A percentile compares a stretch with the other conserved stretches of the same genome.
phyloP scores from a whole-genome alignment of 2,888 invertebrate species.

The Tinea semifulvella region DNA sequence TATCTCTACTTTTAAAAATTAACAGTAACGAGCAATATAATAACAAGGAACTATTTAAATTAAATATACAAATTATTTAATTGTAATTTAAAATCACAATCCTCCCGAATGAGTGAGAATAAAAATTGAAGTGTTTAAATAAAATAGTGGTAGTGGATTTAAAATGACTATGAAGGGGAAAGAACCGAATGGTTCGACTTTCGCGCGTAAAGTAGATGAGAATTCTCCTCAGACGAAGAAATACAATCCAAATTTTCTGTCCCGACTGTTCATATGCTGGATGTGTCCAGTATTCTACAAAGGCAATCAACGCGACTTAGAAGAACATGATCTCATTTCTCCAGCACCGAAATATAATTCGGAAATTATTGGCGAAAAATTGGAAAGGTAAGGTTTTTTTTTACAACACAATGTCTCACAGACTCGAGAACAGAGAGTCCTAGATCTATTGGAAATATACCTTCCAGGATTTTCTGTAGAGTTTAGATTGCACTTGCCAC shows the following conservation, averaged over 20 bases:
- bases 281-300: conserved; percentile 55
- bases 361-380: conserved; percentile 62
- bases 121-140: no score
- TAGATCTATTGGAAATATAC: no score
- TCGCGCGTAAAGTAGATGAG: not conserved
- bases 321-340: conserved; percentile 72
- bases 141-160: not conserved
- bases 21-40: no score
- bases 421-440: no score
- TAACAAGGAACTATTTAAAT: no score
- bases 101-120: no score
- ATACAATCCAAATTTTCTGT: conserved; percentile 11
- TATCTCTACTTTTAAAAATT: no score
- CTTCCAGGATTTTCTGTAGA: no score
- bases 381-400: conserved; percentile 69
- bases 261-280: conserved; percentile 49
- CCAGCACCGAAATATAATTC: conserved; percentile 70
- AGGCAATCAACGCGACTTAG: conserved; percentile 68
- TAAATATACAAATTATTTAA: no score
- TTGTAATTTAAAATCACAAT: no score
- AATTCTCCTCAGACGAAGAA: not conserved
- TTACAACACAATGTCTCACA: no score
- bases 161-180: not conserved
- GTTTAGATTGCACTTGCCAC: no score
- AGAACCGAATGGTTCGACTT: conserved; percentile 1